Evolutionary conservation across 23 tunicate genomes (phyloP).

Genomic region (Ascidia mentula): DNA sequence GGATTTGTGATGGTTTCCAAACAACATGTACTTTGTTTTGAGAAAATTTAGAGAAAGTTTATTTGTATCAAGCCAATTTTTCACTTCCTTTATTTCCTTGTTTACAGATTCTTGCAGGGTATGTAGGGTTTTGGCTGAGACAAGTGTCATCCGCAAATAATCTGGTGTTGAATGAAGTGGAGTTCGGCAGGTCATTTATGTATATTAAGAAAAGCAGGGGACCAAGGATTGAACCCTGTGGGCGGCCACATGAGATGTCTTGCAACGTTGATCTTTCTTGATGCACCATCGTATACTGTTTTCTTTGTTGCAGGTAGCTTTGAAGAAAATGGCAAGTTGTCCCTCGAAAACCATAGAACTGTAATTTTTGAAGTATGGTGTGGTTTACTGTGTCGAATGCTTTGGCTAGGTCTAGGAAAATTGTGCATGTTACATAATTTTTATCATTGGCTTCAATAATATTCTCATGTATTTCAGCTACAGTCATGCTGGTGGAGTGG

Average conservation of each 20-base stretch:
- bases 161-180: not conserved
- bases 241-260: not conserved
- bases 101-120: not conserved
- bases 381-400: constrained; percentile 15
- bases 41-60: not conserved
- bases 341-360: constrained; percentile 19
- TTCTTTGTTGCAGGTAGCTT: not conserved
- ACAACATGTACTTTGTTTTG: constrained; percentile 10
- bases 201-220: not conserved
- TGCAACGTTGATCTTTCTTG: not conserved
- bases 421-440: not conserved
- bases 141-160: constrained; percentile 4
- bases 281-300: not conserved
- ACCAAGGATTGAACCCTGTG: constrained; percentile 3
- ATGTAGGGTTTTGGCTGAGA: not conserved
- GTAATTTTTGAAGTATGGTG: constrained; percentile 16
- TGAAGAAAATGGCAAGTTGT: not conserved
- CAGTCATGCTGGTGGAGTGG: constrained; percentile 6
- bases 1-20: not conserved
- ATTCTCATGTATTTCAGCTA: constrained; percentile 6
- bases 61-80: not conserved
- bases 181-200: not conserved
- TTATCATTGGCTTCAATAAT: not conserved
- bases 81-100: no score
- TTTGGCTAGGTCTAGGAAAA: constrained; percentile 13